Evolutionary conservation across 2,888 invertebrate species (phyloP).

Genomic region (Hemistola chrysoprasaria): DNA sequence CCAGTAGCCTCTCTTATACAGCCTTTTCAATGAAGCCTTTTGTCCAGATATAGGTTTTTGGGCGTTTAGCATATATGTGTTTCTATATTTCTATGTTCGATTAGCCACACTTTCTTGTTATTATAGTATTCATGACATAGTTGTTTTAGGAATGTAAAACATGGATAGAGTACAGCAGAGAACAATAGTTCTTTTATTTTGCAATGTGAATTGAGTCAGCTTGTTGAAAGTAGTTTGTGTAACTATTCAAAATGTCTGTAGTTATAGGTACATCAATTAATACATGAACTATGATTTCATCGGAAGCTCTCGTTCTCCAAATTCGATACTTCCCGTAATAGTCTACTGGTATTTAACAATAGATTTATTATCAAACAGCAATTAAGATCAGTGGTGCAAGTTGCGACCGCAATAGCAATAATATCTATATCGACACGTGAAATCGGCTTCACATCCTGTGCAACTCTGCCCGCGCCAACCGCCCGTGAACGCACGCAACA

Average conservation of each 20-base stretch:
- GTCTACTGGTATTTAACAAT: too few relatives aligned
- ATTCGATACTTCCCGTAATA: too few relatives aligned
- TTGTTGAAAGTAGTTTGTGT: too few relatives aligned
- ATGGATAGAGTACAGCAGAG: too few relatives aligned
- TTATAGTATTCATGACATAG: conserved; percentile 17
- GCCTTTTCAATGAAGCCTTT: conserved; percentile 37
- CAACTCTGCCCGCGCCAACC: conserved; percentile 5
- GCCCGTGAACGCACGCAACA: conserved; percentile 22
- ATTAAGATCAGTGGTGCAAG: background rate
- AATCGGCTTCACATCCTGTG: conserved; percentile 26
- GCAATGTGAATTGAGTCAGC: too few relatives aligned
- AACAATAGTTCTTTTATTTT: too few relatives aligned
- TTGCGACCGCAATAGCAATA: too few relatives aligned
- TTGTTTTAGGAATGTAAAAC: conserved; percentile 12
- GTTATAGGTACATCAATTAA: too few relatives aligned
- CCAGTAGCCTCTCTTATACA: conserved; percentile 28
- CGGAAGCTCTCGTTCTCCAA: too few relatives aligned
- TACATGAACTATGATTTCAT: too few relatives aligned
- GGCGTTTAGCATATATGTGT: conserved; percentile 23
- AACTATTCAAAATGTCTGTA: too few relatives aligned
- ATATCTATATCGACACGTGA: conserved; percentile 15
- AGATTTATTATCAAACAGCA: background rate
- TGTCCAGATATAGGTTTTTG: conserved; percentile 45
- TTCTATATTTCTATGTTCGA: conserved; percentile 12
- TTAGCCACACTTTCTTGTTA: conserved; percentile 29